A percentile compares a stretch with the other conserved stretches of the same genome.
Conservation (phyloP, 2,797 vertebrate genomes). For the Xenops minutus region DNA sequence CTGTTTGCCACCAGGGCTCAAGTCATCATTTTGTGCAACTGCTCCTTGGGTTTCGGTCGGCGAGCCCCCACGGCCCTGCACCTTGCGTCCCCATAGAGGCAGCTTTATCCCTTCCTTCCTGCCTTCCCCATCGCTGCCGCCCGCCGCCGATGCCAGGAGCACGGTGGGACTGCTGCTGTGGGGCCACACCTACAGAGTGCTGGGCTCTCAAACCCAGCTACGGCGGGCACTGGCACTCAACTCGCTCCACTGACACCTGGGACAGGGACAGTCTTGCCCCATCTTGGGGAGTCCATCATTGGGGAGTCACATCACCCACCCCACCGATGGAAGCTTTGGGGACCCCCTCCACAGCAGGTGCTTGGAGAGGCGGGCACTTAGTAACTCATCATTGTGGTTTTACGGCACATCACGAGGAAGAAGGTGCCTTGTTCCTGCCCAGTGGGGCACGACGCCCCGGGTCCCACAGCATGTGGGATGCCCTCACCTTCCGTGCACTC, state of each 20-base stretch:
- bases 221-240: neutral
- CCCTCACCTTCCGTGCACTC: slow-evolving; percentile 91
- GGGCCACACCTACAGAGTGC: slow-evolving; percentile 6
- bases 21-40: slow-evolving; percentile 56
- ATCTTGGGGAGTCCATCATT: too few species aligned
- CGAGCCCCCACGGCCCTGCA: slow-evolving; percentile 39
- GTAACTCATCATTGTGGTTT: neutral
- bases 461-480: rapidly evolving
- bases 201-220: neutral
- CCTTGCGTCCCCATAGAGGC: slow-evolving; percentile 50
- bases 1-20: slow-evolving; percentile 58
- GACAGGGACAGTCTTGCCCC: neutral
- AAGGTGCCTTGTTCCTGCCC: neutral
- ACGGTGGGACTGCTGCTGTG: neutral
- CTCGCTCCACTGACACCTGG: rapidly evolving
- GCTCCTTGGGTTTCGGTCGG: slow-evolving; percentile 60
- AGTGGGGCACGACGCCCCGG: rapidly evolving
- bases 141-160: neutral
- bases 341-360: neutral
- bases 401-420: neutral
- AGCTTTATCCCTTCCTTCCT: slow-evolving; percentile 67
- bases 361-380: neutral
- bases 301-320: rapidly evolving
- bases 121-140: neutral
- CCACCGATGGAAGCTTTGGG: rapidly evolving